These are phyloP conservation scores for rat (Rattus norvegicus) DNA, from an alignment of 2,113 vertebrate genomes.

Conservation along the genomic window DNA sequence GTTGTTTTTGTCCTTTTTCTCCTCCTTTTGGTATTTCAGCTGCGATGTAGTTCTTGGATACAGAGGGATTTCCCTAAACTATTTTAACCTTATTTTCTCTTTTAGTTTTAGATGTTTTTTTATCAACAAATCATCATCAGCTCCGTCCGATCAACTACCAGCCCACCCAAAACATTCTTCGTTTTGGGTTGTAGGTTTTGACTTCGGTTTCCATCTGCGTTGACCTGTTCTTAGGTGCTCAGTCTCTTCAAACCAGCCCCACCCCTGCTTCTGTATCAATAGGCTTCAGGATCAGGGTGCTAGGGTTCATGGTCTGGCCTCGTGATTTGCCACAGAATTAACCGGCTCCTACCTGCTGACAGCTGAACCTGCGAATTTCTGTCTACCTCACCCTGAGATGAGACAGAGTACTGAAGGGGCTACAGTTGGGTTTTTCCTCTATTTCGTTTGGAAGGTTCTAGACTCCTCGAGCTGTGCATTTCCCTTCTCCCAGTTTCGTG, in stretches of 20 bases:
- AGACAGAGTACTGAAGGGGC: background rate
- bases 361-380: background rate
- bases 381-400: background rate
- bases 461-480: background rate
- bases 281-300: background rate
- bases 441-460: background rate
- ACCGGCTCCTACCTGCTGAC: background rate
- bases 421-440: background rate
- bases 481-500: background rate
- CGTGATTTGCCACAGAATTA: background rate
- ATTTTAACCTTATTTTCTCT: background rate
- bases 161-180: background rate
- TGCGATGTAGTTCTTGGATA: background rate
- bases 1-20: background rate
- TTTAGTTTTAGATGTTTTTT: background rate
- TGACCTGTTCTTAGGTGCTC: conserved; percentile 7
- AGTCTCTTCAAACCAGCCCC: background rate
- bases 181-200: background rate
- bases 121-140: background rate
- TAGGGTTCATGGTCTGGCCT: background rate
- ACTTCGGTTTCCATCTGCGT: background rate
- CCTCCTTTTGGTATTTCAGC: background rate
- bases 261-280: background rate
- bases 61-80: background rate
- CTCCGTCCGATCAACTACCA: background rate